These are phyloP conservation scores for Montipora cactus DNA, from an alignment of 64 coral and sea anemone genomes.

Conservation along the genomic window DNA sequence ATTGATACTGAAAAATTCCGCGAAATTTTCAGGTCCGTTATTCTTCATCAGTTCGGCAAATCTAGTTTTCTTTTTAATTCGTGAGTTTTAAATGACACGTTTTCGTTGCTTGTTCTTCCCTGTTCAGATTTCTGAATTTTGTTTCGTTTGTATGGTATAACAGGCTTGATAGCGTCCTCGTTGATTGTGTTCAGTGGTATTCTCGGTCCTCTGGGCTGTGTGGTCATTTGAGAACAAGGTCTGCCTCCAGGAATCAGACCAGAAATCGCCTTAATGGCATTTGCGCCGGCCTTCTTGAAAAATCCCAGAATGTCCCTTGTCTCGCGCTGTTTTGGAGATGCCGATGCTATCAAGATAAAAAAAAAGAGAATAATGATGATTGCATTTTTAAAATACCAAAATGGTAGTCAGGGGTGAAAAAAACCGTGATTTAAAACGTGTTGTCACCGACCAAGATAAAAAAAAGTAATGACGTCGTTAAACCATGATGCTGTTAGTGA, in stretches of 20 bases:
- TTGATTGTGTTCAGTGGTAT: constrained; percentile 96
- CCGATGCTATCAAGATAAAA: neutral
- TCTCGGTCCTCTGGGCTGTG: constrained; percentile 83
- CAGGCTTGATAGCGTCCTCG: constrained; percentile 83
- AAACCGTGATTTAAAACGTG: too few relatives aligned
- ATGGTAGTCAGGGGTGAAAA: too few relatives aligned
- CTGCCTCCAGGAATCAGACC: constrained; percentile 79
- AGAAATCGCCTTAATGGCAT: constrained; percentile 76
- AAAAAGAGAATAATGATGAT: neutral
- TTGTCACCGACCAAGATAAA: too few relatives aligned
- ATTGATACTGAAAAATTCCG: too few relatives aligned
- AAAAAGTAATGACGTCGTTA: too few relatives aligned
- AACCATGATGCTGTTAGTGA: neutral
- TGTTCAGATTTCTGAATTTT: neutral
- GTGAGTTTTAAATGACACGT: neutral
- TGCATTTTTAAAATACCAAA: too few relatives aligned
- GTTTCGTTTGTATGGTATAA: constrained; percentile 82
- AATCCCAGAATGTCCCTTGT: constrained; percentile 84
- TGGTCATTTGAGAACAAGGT: constrained; percentile 68
- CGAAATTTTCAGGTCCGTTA: too few relatives aligned
- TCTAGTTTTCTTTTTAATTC: neutral
- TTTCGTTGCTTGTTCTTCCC: neutral
- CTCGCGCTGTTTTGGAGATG: constrained; percentile 31
- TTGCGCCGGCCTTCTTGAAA: constrained; percentile 82
- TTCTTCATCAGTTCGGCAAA: too few relatives aligned